Evolutionary conservation across 2,888 invertebrate species (phyloP), one percentile per base, ranked within the genome.

Genomic region (Papilio gigon): DNA sequence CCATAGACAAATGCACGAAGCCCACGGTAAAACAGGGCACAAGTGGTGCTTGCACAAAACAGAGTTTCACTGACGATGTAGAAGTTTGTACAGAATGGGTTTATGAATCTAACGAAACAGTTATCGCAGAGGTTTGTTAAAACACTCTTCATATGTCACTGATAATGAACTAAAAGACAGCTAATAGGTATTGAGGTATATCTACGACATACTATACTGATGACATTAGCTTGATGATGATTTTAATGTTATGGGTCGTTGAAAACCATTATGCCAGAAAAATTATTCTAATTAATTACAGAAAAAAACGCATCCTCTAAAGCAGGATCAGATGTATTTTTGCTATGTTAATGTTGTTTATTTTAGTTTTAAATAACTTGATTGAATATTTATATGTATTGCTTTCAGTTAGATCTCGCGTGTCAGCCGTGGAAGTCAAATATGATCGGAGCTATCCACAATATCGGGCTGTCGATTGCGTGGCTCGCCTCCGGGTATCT

Each of bases 361-460:
- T n/a, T n/a, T n/a, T n/a, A n/a, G 11, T 20, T 17, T 0, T 5
- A 20, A 20, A 20, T 44, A 44, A 44, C 8, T 9, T 35, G 9
- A 33, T 33, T 58, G 27, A n/a, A 33, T 56, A 56, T 2, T 50
- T 33, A 25, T n/a, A 5, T 53, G 50, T 50, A 64, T 42, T 44
- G 33, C 56, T 75, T 75, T 65, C 78, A 90, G 90, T 67, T 90
- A 30, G 76, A 88, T 72, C 75, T 90, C 42, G 90, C 86, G 0
- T 90, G 90, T 53, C 80, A 84, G 35, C 87, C 87, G 2, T 87
- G 86, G 87, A 83, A 80, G 63, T 75, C 78, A 0, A 88, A 84
- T 65, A 75, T 88, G 35, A 81, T 90, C 3, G 90, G 90, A 4
- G 88, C 89, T 0, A 72, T 88, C 4, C 90, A 89, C 74, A 86